phyloP scores from a whole-genome alignment of 1,140 invertebrate genomes.

The Drosophila lini region DNA sequence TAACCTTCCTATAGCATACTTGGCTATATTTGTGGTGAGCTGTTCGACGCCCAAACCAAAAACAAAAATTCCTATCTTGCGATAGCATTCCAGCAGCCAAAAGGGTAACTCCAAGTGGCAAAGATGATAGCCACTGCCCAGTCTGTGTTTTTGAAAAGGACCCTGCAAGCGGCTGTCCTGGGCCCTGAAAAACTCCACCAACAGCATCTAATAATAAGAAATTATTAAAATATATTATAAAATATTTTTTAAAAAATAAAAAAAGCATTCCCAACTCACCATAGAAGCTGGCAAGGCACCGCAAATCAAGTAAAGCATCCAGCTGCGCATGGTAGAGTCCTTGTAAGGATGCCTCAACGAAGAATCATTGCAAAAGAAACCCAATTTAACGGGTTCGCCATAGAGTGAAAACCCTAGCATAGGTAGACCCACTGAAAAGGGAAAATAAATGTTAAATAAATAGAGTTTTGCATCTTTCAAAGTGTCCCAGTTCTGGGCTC shows the following conservation, averaged over 20 bases:
- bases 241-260: neutral
- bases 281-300: conserved; percentile 89
- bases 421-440: conserved; percentile 87
- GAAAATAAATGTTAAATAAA: neutral
- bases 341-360: conserved; percentile 94
- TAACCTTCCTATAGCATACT: conserved; percentile 95
- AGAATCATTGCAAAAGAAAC: conserved; percentile 98
- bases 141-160: conserved; percentile 21
- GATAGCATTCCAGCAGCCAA: conserved; percentile 90
- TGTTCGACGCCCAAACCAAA: conserved; percentile 93
- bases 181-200: conserved; percentile 72
- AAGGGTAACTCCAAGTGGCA: conserved; percentile 87
- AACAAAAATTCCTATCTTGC: conserved; percentile 90
- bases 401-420: conserved; percentile 90
- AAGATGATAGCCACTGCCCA: conserved; percentile 66
- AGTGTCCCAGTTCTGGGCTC: neutral
- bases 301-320: conserved; percentile 91
- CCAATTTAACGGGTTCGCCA: conserved; percentile 92
- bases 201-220: conserved; percentile 48
- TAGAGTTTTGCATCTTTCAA: neutral
- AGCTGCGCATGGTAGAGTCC: conserved; percentile 91
- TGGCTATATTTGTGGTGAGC: conserved; percentile 94
- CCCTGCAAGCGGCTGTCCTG: conserved; percentile 42
- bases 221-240: too few species aligned
- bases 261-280: conserved; percentile 91